phyloP scores from a whole-genome alignment of 2,113 vertebrate species.

The Glaucidium brasilianum region DNA sequence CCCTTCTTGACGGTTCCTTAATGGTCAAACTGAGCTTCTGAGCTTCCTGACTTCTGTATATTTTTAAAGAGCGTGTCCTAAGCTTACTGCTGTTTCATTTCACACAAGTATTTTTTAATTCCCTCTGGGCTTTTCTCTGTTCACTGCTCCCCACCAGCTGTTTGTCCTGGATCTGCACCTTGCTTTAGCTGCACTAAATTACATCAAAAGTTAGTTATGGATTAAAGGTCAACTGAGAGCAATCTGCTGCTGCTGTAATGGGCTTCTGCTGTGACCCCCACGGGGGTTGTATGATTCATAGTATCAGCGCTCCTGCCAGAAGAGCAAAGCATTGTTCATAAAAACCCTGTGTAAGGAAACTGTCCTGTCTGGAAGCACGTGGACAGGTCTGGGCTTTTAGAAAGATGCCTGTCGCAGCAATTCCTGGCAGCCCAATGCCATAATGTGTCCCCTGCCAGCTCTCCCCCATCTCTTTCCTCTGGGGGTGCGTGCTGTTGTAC shows the following conservation, averaged over 20 bases:
- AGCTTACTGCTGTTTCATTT: not conserved
- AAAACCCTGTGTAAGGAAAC: not conserved
- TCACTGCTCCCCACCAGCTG: not conserved
- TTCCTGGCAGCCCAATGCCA: not conserved
- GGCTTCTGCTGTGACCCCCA: slow-evolving; percentile 1
- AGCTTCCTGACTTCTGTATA: not conserved
- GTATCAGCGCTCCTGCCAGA: not conserved
- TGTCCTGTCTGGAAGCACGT: not conserved
- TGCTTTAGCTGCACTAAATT: not conserved
- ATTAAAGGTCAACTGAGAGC: not conserved
- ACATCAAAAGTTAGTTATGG: not conserved
- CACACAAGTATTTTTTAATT: not conserved
- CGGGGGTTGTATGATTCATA: not conserved
- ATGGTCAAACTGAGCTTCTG: not conserved
- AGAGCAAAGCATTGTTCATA: not conserved
- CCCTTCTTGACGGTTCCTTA: not conserved
- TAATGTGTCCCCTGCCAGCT: not conserved
- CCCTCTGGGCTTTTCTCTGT: not conserved
- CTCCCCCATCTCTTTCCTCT: not conserved
- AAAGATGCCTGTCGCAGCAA: not conserved
- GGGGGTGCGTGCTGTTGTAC: not conserved
- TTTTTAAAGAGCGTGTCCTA: not conserved
- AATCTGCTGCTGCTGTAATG: not conserved
- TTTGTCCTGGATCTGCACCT: not conserved
- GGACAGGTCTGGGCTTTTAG: not conserved